Evolutionary conservation across 2,113 vertebrate genomes (phyloP).

Genomic region (Mesocricetus auratus): DNA sequence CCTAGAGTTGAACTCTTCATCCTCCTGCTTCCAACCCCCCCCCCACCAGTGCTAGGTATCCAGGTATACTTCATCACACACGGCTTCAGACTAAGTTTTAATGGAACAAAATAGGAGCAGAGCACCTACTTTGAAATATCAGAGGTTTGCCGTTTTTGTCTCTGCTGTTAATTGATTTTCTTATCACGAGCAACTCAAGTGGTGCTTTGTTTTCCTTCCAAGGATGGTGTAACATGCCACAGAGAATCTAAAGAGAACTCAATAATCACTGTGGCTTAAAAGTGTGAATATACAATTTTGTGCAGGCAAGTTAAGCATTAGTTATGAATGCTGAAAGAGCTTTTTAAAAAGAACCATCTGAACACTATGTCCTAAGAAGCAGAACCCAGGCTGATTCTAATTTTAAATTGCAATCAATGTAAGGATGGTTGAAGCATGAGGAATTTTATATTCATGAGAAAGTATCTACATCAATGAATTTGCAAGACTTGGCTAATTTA

Average conservation of each 20-base stretch:
- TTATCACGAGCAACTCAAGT: background rate
- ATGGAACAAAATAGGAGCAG: background rate
- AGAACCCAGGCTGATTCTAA: background rate
- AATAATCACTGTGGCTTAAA: conserved; percentile 36
- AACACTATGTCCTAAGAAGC: conserved; percentile 35
- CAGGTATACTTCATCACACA: background rate
- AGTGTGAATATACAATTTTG: conserved; percentile 27
- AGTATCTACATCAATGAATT: background rate
- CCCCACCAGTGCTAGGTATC: no score
- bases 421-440: background rate
- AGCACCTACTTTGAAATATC: conserved; percentile 14
- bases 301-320: conserved; percentile 2
- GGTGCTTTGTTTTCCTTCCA: conserved; percentile 19
- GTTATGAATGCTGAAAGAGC: background rate
- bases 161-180: conserved; percentile 59
- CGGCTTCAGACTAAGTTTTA: background rate
- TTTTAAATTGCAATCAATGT: conserved; percentile 43
- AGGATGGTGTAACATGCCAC: background rate
- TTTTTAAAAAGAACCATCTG: conserved; percentile 32
- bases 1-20: background rate
- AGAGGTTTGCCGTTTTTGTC: background rate
- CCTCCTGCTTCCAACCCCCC: no score
- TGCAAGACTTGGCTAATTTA: conserved; percentile 18
- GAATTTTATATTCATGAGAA: background rate
- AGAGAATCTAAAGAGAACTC: background rate